Evolutionary conservation across 1,140 invertebrate genomes (phyloP).

Genomic region (Episyrphus balteatus): DNA sequence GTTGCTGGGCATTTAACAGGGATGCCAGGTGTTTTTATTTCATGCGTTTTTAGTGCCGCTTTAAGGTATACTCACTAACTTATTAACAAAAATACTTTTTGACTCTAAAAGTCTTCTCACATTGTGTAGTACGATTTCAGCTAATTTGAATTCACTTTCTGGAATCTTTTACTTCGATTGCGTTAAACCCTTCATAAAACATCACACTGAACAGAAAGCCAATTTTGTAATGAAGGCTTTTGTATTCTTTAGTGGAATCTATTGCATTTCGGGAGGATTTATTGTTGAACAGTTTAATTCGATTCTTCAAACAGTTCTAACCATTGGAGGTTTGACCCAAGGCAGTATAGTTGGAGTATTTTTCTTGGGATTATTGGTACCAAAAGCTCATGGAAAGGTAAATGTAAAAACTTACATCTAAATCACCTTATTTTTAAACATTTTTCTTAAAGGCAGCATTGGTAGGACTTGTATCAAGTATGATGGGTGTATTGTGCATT

Average conservation of each 20-base stretch:
- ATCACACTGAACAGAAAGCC: constrained; percentile 43
- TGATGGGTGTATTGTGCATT: constrained; percentile 60
- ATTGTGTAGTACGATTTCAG: constrained; percentile 53
- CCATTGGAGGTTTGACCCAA: constrained; percentile 47
- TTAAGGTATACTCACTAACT: constrained; percentile 23
- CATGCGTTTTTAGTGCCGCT: constrained; percentile 57
- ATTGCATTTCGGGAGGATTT: constrained; percentile 50
- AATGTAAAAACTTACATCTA: constrained; percentile 2
- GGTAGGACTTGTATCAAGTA: constrained; percentile 49
- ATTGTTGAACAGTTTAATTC: constrained; percentile 51
- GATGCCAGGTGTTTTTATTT: constrained; percentile 54
- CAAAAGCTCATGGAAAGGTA: constrained; percentile 51
- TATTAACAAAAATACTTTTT: too few species aligned
- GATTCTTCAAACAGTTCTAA: constrained; percentile 49
- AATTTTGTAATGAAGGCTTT: constrained; percentile 51
- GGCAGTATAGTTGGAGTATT: constrained; percentile 63
- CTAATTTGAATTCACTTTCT: constrained; percentile 60
- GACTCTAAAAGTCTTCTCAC: too few species aligned
- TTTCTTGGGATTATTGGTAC: constrained; percentile 60
- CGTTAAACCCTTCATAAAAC: constrained; percentile 44
- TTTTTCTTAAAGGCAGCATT: constrained; percentile 52
- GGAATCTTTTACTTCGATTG: constrained; percentile 67
- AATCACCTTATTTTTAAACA: neutral
- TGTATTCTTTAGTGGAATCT: constrained; percentile 42
- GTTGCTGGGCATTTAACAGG: constrained; percentile 44